These are phyloP conservation scores for Cremastobaeus sp. DNA, from an alignment of 2,888 invertebrate species.

Conservation along the genomic window DNA sequence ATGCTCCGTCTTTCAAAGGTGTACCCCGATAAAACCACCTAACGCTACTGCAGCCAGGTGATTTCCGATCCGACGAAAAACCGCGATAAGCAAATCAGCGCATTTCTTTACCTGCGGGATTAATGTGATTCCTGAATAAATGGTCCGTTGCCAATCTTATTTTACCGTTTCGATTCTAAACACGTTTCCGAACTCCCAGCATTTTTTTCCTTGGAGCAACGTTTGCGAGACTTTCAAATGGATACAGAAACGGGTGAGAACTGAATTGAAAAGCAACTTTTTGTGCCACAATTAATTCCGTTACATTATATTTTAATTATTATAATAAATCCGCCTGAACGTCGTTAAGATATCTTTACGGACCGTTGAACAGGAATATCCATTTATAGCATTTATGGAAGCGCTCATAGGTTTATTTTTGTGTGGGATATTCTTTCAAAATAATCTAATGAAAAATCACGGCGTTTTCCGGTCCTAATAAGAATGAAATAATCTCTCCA, in stretches of 20 bases:
- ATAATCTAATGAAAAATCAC: conserved; percentile 10
- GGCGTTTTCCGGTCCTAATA: not conserved
- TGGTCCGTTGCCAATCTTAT: not conserved
- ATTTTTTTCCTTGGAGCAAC: not conserved
- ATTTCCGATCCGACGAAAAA: conserved; percentile 14
- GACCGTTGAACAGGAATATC: no score
- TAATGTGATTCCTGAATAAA: conserved; percentile 25
- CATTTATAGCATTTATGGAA: not conserved
- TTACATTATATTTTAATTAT: no score
- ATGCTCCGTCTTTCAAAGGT: conserved; percentile 12
- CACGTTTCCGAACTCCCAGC: not conserved
- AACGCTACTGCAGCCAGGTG: conserved; percentile 28
- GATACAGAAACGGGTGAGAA: no score
- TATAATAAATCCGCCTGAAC: no score
- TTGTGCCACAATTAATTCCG: no score
- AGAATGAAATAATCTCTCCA: conserved; percentile 10
- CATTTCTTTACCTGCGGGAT: conserved; percentile 12
- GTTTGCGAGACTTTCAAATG: no score
- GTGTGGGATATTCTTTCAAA: conserved; percentile 9
- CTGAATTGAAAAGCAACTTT: no score
- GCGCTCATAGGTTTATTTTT: conserved; percentile 5
- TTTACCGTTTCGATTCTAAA: no score
- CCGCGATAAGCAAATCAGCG: conserved; percentile 31
- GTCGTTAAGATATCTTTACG: no score
- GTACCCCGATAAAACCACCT: conserved; percentile 33